phyloP scores from a whole-genome alignment of 2,888 invertebrate genomes.

The Atrina japonica region DNA sequence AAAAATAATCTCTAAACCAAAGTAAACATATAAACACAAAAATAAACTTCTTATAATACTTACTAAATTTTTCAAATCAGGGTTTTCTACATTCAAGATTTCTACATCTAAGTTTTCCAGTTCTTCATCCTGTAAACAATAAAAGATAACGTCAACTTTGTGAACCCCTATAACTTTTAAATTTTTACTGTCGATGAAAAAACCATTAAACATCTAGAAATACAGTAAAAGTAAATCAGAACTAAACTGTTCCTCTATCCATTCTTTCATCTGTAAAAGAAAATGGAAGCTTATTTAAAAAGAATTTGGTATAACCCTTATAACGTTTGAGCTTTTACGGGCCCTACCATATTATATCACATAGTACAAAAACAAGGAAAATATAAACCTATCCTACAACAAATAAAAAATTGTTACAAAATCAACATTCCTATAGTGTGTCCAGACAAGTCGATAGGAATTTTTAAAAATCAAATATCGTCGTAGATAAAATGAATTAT shows the following conservation, averaged over 20 bases:
- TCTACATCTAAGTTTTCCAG: constrained; percentile 28
- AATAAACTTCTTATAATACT: too few relatives aligned
- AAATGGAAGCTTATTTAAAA: constrained; percentile 4
- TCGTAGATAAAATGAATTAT: constrained; percentile 2
- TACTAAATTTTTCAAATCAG: constrained; percentile 31
- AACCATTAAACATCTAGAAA: too few relatives aligned
- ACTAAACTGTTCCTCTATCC: too few relatives aligned
- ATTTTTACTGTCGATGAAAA: too few relatives aligned
- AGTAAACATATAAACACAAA: too few relatives aligned
- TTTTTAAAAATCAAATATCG: background rate
- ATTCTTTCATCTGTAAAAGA: background rate
- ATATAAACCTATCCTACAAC: too few relatives aligned
- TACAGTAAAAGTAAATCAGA: too few relatives aligned
- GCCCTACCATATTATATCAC: constrained; percentile 1
- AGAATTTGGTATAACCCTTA: constrained; percentile 3
- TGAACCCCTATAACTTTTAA: too few relatives aligned
- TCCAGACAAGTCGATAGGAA: background rate
- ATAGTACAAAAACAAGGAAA: background rate
- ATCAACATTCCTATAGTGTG: too few relatives aligned
- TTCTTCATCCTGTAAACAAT: constrained; percentile 5
- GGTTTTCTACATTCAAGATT: constrained; percentile 30
- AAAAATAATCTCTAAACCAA: too few relatives aligned
- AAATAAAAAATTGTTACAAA: too few relatives aligned
- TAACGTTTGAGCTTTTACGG: background rate
- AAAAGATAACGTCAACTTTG: constrained; percentile 6